phyloP scores from a whole-genome alignment of 2,888 invertebrate genomes.

The Tetragonisca angustula region DNA sequence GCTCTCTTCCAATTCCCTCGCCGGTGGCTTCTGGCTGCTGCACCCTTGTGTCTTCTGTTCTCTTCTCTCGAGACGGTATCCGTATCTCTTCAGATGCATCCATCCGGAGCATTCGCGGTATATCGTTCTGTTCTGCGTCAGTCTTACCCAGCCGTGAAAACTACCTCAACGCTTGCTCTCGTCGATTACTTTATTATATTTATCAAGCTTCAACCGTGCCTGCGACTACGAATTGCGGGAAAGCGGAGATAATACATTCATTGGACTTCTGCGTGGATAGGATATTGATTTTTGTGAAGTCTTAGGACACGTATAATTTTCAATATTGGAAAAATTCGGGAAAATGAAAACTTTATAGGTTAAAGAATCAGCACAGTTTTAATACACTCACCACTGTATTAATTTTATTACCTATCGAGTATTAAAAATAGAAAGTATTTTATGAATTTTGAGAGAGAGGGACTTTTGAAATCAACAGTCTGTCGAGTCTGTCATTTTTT shows the following conservation, averaged over 20 bases:
- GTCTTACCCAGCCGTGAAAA: slow-evolving; percentile 40
- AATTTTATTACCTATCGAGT: too few relatives aligned
- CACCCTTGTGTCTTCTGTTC: slow-evolving; percentile 36
- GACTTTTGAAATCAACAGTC: too few relatives aligned
- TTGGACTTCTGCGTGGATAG: background rate
- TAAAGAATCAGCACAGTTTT: too few relatives aligned
- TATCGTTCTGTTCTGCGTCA: slow-evolving; percentile 53
- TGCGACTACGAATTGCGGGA: too few relatives aligned
- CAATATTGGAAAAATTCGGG: too few relatives aligned
- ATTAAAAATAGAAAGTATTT: too few relatives aligned
- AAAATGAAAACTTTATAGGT: too few relatives aligned
- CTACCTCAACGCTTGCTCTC: slow-evolving; percentile 14
- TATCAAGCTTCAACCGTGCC: background rate
- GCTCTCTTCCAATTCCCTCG: slow-evolving; percentile 36
- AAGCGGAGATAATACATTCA: background rate
- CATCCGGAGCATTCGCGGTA: slow-evolving; percentile 60
- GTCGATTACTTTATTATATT: slow-evolving; percentile 36
- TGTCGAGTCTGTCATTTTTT: too few relatives aligned
- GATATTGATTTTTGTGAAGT: background rate
- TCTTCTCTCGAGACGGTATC: slow-evolving; percentile 48
- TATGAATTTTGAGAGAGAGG: too few relatives aligned
- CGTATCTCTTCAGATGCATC: slow-evolving; percentile 66
- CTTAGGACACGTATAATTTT: too few relatives aligned
- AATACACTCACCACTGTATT: too few relatives aligned
- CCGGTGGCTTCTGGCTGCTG: slow-evolving; percentile 4